Percentiles rank a stretch among this genome's conserved stretches.
These are phyloP conservation scores for Struthidea cinerea DNA, from an alignment of 2,113 vertebrate species.

Conservation along the genomic window DNA sequence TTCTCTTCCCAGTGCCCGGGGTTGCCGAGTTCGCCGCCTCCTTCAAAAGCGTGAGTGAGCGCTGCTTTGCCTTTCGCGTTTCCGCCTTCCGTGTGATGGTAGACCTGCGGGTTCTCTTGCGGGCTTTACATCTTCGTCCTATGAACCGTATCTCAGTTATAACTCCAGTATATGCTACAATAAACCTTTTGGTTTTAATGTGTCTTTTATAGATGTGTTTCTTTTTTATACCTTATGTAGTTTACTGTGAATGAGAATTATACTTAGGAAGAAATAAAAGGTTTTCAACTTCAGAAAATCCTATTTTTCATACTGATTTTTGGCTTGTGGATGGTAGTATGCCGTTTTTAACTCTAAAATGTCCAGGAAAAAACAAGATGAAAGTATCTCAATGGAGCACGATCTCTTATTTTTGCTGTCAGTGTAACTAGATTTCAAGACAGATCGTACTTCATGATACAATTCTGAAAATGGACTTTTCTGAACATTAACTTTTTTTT, in stretches of 20 bases:
- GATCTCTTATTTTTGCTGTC: neutral
- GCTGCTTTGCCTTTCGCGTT: neutral
- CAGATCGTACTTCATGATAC: accelerated
- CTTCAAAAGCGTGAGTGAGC: constrained; percentile 92
- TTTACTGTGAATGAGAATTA: neutral
- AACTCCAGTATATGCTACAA: accelerated
- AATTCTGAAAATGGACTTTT: neutral
- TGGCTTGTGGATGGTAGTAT: neutral
- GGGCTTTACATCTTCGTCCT: accelerated
- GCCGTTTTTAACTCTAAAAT: neutral
- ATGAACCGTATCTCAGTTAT: accelerated
- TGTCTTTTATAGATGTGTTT: accelerated
- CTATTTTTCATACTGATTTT: accelerated
- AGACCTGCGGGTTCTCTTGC: neutral
- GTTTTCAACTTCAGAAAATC: neutral
- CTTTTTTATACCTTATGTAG: accelerated
- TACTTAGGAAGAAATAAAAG: neutral
- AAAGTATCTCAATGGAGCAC: neutral
- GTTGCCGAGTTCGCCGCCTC: constrained; percentile 97
- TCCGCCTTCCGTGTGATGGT: no score
- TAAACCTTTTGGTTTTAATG: accelerated
- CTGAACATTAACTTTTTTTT: neutral
- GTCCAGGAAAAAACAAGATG: neutral
- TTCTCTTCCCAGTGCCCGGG: constrained; percentile 84
- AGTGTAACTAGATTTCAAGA: neutral